phyloP scores from a whole-genome alignment of 1,140 invertebrate species.

The Armadillidium nasatum region DNA sequence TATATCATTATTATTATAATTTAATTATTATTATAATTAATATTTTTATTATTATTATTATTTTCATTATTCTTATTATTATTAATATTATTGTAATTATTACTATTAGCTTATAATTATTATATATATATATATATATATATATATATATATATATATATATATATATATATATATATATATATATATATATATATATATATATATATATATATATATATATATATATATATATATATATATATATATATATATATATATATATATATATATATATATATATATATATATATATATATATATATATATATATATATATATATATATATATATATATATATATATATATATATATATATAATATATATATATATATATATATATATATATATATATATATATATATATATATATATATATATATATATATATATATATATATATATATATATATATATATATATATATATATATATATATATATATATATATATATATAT shows the following conservation, averaged over 20 bases:
- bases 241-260: background rate
- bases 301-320: background rate
- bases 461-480: constrained; percentile 27
- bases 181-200: background rate
- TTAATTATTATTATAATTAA: no score
- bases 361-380: constrained; percentile 25
- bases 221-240: background rate
- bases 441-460: constrained; percentile 24
- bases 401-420: constrained; percentile 14
- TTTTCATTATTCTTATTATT: no score
- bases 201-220: background rate
- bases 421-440: constrained; percentile 1
- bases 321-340: constrained; percentile 7
- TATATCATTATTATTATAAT: no score
- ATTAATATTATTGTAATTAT: no score
- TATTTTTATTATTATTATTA: no score
- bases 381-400: constrained; percentile 14
- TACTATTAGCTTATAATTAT: no score
- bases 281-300: background rate
- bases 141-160: background rate
- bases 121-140: no score
- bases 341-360: background rate
- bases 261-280: background rate
- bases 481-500: constrained; percentile 32
- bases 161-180: constrained; percentile 22